Evolutionary conservation across 2,797 vertebrate species (phyloP).

Genomic region (Merluccius polli): DNA sequence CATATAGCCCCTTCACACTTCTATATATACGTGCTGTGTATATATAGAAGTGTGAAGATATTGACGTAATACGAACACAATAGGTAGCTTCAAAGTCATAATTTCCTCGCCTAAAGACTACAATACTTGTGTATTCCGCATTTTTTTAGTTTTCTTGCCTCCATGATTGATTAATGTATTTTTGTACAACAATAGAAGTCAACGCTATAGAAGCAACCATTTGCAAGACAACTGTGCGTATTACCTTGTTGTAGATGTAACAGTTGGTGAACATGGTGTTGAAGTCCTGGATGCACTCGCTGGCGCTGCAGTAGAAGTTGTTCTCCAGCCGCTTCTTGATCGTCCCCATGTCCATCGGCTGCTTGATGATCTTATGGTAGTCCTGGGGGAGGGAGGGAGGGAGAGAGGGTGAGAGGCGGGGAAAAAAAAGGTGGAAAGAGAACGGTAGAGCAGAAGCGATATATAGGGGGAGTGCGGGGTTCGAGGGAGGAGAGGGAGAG

Average conservation of each 20-base stretch:
- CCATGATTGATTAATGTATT: neutral
- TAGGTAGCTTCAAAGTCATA: neutral
- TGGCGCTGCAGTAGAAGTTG: constrained; percentile 85
- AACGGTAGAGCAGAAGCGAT: neutral
- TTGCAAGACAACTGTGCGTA: neutral
- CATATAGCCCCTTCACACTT: neutral
- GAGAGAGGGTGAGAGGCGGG: too few relatives aligned
- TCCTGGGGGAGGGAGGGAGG: constrained; percentile 67
- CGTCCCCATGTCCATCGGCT: constrained; percentile 96
- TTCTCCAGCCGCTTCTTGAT: constrained; percentile 90
- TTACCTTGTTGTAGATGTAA: constrained; percentile 95
- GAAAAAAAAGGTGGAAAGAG: neutral
- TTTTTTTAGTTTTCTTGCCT: too few relatives aligned
- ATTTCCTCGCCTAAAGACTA: neutral
- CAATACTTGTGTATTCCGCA: too few relatives aligned
- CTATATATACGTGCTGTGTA: too few relatives aligned
- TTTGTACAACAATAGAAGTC: neutral
- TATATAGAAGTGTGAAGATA: neutral
- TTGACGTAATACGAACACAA: neutral
- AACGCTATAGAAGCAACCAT: neutral
- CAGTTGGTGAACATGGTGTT: constrained; percentile 98
- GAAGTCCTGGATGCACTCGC: constrained; percentile 94
- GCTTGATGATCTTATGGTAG: constrained; percentile 96
- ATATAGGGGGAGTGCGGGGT: neutral
- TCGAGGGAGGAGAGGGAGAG: neutral